phyloP scores from a whole-genome alignment of 2,113 vertebrate genomes.

The Arvicanthis niloticus region DNA sequence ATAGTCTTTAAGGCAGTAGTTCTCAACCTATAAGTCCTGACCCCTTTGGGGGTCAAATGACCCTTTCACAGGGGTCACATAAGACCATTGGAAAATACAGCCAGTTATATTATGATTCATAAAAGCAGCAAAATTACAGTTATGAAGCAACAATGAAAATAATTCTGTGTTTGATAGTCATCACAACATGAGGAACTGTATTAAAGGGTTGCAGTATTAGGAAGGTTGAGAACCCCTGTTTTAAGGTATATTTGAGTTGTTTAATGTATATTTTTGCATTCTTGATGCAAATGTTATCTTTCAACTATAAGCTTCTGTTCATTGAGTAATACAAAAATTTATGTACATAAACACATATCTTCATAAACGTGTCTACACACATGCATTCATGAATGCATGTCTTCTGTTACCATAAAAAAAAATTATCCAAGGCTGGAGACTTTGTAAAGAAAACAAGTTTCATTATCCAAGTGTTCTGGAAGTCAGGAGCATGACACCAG shows the following conservation, averaged over 20 bases:
- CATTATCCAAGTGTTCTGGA: background rate
- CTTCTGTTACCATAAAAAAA: background rate
- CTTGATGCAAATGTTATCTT: background rate
- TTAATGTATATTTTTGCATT: conserved; percentile 15
- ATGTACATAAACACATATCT: background rate
- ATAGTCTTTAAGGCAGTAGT: background rate
- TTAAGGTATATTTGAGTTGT: background rate
- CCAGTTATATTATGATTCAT: background rate
- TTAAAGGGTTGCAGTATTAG: background rate
- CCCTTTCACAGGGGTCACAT: background rate
- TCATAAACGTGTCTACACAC: too few species aligned
- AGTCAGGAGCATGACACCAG: background rate
- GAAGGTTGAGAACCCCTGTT: background rate
- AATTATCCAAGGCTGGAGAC: background rate
- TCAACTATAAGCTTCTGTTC: conserved; percentile 22
- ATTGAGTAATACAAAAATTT: background rate
- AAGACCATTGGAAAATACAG: background rate
- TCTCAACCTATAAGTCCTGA: background rate
- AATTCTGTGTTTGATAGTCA: too few species aligned
- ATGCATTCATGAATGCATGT: background rate
- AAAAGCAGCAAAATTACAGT: background rate
- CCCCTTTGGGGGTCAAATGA: background rate
- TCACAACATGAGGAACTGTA: background rate
- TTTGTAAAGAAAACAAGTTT: background rate
- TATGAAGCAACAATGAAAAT: background rate